A percentile compares a stretch with the other conserved stretches of the same genome.
Evolutionary conservation across 2,888 invertebrate species (phyloP).

Genomic region (Acheta domesticus): DNA sequence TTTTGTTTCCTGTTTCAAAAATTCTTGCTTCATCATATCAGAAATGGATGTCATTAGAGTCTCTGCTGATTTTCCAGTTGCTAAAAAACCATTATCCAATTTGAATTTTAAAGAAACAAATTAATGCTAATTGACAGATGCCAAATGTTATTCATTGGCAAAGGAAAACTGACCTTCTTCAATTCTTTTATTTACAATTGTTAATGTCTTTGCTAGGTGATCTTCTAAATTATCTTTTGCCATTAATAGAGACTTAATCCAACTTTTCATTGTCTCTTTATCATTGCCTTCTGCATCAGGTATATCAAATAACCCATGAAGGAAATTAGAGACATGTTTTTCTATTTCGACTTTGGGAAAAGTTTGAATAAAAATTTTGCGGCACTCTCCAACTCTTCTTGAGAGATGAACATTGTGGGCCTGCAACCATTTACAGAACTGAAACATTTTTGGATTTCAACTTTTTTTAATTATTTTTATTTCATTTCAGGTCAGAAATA

Average conservation of each 20-base stretch:
- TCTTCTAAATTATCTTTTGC: slow-evolving; percentile 61
- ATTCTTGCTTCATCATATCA: slow-evolving; percentile 40
- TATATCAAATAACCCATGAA: slow-evolving; percentile 38
- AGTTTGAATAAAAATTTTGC: background rate
- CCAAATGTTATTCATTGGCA: background rate
- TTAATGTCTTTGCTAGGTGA: slow-evolving; percentile 54
- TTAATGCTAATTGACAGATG: background rate
- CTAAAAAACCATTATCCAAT: background rate
- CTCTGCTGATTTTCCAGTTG: slow-evolving; percentile 40
- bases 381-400: too few species aligned
- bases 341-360: slow-evolving; percentile 18
- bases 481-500: too few species aligned
- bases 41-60: slow-evolving; percentile 45
- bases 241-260: slow-evolving; percentile 60
- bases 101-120: background rate
- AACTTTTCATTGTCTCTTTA: slow-evolving; percentile 45
- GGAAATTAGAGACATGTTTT: slow-evolving; percentile 20
- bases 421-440: too few species aligned
- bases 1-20: slow-evolving; percentile 33
- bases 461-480: too few species aligned
- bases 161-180: background rate
- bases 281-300: slow-evolving; percentile 36
- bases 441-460: too few species aligned
- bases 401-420: too few species aligned
- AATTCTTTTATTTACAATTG: slow-evolving; percentile 43